phyloP scores from a whole-genome alignment of 2,888 invertebrate species.

The Folsomia candida region DNA sequence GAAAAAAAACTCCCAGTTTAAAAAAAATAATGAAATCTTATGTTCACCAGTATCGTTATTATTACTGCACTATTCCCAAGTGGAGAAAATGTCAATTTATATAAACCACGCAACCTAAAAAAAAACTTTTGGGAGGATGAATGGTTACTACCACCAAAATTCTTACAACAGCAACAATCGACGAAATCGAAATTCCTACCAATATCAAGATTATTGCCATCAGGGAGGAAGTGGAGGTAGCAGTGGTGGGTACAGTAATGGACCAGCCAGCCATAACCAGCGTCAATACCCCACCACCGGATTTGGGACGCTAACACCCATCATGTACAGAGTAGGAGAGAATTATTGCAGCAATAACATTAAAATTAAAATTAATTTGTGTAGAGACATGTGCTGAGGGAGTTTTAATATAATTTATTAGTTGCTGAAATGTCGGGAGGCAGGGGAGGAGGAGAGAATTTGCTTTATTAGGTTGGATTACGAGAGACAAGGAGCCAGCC shows the following conservation, averaged over 20 bases:
- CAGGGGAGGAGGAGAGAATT: background rate
- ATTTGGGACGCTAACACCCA: conserved; percentile 1
- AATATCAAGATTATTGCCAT: background rate
- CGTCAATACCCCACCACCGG: background rate
- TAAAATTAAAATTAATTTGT: background rate
- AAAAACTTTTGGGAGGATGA: background rate
- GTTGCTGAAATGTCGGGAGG: background rate
- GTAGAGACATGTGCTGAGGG: background rate
- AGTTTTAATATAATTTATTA: too few relatives aligned
- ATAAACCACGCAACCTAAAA: too few relatives aligned
- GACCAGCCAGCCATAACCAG: background rate
- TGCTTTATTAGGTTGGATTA: background rate
- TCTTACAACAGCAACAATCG: conserved; percentile 1
- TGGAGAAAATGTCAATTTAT: too few relatives aligned
- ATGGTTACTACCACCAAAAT: conserved; percentile 4
- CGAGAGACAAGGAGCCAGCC: background rate
- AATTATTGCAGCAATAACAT: background rate
- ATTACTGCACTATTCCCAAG: too few relatives aligned
- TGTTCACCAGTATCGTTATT: too few relatives aligned
- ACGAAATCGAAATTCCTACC: conserved; percentile 6
- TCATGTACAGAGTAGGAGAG: background rate
- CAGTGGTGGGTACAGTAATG: too few relatives aligned
- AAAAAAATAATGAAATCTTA: too few relatives aligned
- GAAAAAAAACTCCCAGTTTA: too few relatives aligned
- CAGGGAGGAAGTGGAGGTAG: too few relatives aligned